Evolutionary conservation across 2,888 invertebrate genomes (phyloP).

Genomic region (Agrochola circellaris): DNA sequence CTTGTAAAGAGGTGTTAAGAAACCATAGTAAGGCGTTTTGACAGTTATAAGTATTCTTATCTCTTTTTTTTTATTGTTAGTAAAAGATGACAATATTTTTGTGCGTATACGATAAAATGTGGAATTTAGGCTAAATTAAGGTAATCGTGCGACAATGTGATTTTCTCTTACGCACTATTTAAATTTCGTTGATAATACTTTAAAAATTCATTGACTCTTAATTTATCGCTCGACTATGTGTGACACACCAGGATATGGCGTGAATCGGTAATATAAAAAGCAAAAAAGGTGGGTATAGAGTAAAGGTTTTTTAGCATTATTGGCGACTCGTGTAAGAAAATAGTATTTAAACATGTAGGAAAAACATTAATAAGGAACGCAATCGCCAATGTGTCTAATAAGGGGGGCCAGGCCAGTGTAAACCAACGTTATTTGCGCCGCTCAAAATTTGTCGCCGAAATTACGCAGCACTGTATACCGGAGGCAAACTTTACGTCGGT

Average conservation of each 20-base stretch:
- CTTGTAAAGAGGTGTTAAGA: neutral
- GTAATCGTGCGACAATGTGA: neutral
- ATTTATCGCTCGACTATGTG: neutral
- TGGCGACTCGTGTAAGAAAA: too few species aligned
- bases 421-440: neutral
- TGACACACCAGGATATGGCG: neutral
- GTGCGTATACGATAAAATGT: neutral
- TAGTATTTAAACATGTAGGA: neutral
- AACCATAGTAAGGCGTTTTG: neutral
- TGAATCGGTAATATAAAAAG: neutral
- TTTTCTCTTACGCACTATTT: neutral
- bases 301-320: neutral
- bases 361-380: neutral
- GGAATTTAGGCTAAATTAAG: conserved; percentile 16
- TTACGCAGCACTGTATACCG: neutral
- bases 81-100: conserved; percentile 12
- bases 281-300: neutral
- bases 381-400: neutral
- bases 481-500: neutral
- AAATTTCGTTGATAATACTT: neutral
- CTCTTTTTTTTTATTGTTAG: conserved; percentile 13
- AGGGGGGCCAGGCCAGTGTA: neutral
- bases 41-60: neutral
- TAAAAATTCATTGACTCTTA: neutral
- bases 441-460: conserved; percentile 5